Percentiles rank a stretch among this genome's conserved stretches.
phyloP scores from a whole-genome alignment of 2,797 vertebrate species.

The Choloepus didactylus region DNA sequence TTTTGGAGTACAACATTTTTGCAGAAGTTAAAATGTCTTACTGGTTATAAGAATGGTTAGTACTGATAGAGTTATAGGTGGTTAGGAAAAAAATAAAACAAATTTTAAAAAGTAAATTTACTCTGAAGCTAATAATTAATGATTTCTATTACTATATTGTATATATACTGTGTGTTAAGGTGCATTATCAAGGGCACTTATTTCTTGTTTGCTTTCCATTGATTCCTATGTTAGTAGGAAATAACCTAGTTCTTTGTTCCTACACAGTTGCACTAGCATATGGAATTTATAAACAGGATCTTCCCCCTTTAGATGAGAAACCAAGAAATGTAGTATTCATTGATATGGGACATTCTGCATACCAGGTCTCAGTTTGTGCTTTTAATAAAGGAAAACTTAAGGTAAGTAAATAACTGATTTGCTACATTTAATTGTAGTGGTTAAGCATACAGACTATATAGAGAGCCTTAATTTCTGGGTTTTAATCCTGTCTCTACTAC shows the following conservation, averaged over 20 bases:
- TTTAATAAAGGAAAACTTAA: constrained; percentile 92
- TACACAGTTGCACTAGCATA: constrained; percentile 90
- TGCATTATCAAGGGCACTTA: constrained; percentile 3
- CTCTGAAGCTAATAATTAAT: constrained; percentile 33
- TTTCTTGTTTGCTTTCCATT: constrained; percentile 16
- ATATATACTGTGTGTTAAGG: neutral
- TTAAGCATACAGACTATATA: constrained; percentile 1
- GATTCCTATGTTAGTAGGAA: constrained; percentile 6
- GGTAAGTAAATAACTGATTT: constrained; percentile 84
- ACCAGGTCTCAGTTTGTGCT: constrained; percentile 90
- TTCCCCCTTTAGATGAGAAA: constrained; percentile 89
- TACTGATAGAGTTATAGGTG: neutral
- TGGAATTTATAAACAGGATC: constrained; percentile 92
- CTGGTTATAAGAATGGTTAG: neutral
- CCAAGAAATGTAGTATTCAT: constrained; percentile 91
- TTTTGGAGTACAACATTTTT: constrained; percentile 52
- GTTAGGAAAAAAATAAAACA: constrained; percentile 30
- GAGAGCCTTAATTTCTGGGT: neutral
- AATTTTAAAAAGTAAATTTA: constrained; percentile 57
- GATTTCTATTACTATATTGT: constrained; percentile 6
- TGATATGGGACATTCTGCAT: constrained; percentile 91
- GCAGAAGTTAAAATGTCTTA: constrained; percentile 13
- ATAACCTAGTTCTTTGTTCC: constrained; percentile 70
- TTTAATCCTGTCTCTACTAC: neutral
- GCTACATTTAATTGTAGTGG: constrained; percentile 10